Percentiles rank a stretch among this genome's conserved stretches.
Evolutionary conservation across 2,113 vertebrate genomes (phyloP).

Genomic region (Pelecanus crispus): DNA sequence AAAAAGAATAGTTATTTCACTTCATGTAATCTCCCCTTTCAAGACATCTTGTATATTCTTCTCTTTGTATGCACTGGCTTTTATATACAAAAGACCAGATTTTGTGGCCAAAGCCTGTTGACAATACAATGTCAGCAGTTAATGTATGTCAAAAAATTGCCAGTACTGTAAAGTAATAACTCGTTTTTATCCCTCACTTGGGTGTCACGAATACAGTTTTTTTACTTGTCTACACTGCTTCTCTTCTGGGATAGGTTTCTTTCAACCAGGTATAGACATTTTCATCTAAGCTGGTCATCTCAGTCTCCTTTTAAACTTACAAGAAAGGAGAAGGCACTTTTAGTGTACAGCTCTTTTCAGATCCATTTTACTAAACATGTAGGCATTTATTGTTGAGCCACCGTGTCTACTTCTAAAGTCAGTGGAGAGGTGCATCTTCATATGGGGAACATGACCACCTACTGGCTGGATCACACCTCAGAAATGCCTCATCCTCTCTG

Average conservation of each 20-base stretch:
- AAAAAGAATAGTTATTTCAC: background rate
- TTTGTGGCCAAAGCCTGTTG: background rate
- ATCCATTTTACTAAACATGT: background rate
- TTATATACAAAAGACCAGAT: background rate
- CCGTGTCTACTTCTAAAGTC: background rate
- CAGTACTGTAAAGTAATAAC: background rate
- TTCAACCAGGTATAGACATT: background rate
- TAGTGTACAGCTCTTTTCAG: background rate
- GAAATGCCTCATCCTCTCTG: background rate
- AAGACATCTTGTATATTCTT: background rate
- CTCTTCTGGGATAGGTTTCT: background rate
- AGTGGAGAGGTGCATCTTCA: background rate
- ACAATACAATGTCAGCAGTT: background rate
- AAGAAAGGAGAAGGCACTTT: background rate
- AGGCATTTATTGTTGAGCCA: background rate
- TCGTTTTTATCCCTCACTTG: background rate
- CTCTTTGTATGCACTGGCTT: background rate
- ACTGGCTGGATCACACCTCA: background rate
- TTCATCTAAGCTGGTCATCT: background rate
- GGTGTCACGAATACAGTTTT: too few species aligned
- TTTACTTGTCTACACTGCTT: background rate
- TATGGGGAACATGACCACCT: accelerated
- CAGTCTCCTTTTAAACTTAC: background rate
- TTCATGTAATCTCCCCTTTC: background rate
- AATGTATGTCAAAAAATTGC: background rate